A percentile compares a stretch with the other conserved stretches of the same genome.
Evolutionary conservation across 2,797 vertebrate species (phyloP).

Genomic region (Sebastiscus tertius): DNA sequence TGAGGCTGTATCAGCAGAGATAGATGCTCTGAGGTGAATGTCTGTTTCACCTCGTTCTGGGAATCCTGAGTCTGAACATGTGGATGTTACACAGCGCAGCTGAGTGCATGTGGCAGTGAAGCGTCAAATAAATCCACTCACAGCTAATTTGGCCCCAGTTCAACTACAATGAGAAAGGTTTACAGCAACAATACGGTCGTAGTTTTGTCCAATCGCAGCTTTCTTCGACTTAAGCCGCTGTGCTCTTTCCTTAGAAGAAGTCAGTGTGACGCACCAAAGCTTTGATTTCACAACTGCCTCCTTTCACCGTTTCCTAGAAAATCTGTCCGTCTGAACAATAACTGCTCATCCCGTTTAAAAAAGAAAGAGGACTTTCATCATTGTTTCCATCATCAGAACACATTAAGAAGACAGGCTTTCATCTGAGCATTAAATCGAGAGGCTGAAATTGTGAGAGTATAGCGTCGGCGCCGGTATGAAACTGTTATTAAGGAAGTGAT

Average conservation of each 20-base stretch:
- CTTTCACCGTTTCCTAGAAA: conserved; percentile 6
- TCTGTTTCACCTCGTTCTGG: background rate
- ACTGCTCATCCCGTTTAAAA: background rate
- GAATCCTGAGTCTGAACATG: background rate
- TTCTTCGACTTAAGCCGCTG: background rate
- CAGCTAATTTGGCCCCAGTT: background rate
- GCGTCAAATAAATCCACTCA: conserved; percentile 8
- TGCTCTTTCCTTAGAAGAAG: background rate
- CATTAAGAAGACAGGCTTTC: conserved; percentile 45
- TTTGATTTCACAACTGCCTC: conserved; percentile 10
- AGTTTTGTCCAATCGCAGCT: background rate
- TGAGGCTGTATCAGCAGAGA: background rate
- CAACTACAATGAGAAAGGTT: background rate
- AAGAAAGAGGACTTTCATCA: conserved; percentile 19
- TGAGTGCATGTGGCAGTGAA: conserved; percentile 4
- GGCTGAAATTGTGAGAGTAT: background rate
- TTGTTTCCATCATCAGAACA: conserved; percentile 25
- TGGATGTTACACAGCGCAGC: background rate
- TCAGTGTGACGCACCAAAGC: background rate
- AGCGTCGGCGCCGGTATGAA: conserved; percentile 7
- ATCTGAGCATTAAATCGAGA: conserved; percentile 31
- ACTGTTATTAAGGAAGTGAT: conserved; percentile 30
- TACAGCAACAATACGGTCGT: background rate
- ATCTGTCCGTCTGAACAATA: background rate
- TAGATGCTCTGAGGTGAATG: background rate